phyloP scores from a whole-genome alignment of 2,797 vertebrate genomes.

The Rhinella marina region DNA sequence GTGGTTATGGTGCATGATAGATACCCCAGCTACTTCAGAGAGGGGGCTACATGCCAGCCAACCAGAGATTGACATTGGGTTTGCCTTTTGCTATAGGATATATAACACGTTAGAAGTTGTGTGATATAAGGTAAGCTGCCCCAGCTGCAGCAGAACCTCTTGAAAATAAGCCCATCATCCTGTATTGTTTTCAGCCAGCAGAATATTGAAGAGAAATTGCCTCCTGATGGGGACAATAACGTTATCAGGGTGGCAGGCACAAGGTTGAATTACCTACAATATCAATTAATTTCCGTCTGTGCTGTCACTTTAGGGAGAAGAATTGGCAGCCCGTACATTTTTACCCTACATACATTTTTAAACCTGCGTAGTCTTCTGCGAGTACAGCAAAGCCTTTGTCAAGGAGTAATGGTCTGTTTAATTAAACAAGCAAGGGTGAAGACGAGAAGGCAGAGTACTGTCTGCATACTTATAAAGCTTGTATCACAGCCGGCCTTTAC shows the following conservation, averaged over 20 bases:
- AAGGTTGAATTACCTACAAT: background rate
- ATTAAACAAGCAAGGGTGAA: constrained; percentile 50
- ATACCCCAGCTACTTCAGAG: no score
- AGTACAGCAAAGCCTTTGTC: constrained; percentile 28
- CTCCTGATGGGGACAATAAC: background rate
- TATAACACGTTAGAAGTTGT: no score
- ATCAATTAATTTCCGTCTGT: background rate
- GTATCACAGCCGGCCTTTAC: no score
- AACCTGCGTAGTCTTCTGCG: constrained; percentile 25
- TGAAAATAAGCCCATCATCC: background rate
- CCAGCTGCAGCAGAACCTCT: background rate
- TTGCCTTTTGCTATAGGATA: no score
- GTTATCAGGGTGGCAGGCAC: background rate
- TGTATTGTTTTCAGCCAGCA: background rate
- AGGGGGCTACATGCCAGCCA: no score
- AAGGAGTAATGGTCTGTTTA: constrained; percentile 44
- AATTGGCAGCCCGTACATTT: background rate
- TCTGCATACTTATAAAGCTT: background rate
- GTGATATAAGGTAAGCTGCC: background rate
- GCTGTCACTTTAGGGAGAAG: background rate
- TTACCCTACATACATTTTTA: constrained; percentile 4
- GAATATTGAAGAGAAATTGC: background rate
- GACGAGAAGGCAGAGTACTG: background rate
- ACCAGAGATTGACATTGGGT: no score
- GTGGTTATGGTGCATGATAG: no score